Conservation (phyloP, 2,888 invertebrate species). For the Baronia brevicornis region DNA sequence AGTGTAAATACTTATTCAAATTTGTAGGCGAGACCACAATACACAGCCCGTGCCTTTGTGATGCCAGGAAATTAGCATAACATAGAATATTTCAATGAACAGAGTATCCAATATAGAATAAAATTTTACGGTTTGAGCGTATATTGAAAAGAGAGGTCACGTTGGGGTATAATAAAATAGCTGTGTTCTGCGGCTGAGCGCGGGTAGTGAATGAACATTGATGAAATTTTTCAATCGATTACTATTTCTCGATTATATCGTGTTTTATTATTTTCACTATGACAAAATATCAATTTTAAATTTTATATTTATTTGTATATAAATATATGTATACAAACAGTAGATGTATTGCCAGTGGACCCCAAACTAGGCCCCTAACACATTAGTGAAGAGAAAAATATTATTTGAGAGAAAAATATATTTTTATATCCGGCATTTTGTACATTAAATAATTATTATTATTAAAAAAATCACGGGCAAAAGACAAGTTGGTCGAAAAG, state of each 20-base stretch:
- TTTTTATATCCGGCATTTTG: too few relatives aligned
- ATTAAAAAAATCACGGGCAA: too few relatives aligned
- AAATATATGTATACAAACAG: too few relatives aligned
- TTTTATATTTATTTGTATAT: too few relatives aligned
- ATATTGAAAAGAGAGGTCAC: slow-evolving; percentile 57
- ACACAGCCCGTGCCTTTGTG: slow-evolving; percentile 52
- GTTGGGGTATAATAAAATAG: slow-evolving; percentile 56
- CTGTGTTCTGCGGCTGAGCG: slow-evolving; percentile 39
- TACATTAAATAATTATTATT: too few relatives aligned
- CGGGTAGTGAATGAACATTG: slow-evolving; percentile 47
- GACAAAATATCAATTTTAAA: too few relatives aligned
- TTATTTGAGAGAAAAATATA: too few relatives aligned
- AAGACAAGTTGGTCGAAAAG: too few relatives aligned
- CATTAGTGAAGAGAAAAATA: too few relatives aligned
- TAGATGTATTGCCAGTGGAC: too few relatives aligned
- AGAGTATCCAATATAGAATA: slow-evolving; percentile 65
- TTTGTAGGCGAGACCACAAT: slow-evolving; percentile 63
- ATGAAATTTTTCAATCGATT: slow-evolving; percentile 26
- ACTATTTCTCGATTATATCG: slow-evolving; percentile 19
- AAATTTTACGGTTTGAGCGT: slow-evolving; percentile 67
- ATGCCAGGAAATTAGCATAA: slow-evolving; percentile 60
- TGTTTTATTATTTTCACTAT: too few relatives aligned
- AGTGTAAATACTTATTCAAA: slow-evolving; percentile 72
- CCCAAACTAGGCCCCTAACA: too few relatives aligned
- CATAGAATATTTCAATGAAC: slow-evolving; percentile 65